phyloP scores from a whole-genome alignment of 53 echinoderm and acorn worm species.

The Patiria pectinifera region DNA sequence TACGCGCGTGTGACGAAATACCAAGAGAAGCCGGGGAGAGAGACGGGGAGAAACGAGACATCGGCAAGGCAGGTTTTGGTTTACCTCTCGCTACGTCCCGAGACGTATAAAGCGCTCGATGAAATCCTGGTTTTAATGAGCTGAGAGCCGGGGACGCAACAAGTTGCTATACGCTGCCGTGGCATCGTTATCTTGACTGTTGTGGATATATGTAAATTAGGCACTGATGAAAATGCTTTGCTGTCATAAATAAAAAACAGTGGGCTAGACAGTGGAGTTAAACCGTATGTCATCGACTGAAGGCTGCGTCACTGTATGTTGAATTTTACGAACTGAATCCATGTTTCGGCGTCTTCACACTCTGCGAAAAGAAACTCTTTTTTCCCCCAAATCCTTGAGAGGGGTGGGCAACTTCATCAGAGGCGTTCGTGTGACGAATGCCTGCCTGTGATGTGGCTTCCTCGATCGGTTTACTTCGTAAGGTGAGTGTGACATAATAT shows the following conservation, averaged over 20 bases:
- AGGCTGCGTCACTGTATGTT: too few relatives aligned
- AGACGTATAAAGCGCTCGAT: neutral
- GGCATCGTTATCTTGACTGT: neutral
- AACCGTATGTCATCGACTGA: neutral
- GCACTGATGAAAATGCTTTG: neutral
- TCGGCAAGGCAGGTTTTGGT: slow-evolving; percentile 30
- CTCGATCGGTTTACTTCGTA: too few relatives aligned
- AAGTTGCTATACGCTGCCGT: neutral
- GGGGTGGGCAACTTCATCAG: too few relatives aligned
- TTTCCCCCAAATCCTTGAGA: too few relatives aligned
- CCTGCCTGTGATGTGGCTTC: too few relatives aligned
- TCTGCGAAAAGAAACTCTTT: too few relatives aligned
- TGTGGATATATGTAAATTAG: slow-evolving; percentile 1
- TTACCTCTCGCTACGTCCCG: slow-evolving; percentile 18
- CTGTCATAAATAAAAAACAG: neutral
- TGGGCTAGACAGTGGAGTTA: neutral
- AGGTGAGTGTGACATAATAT: too few relatives aligned
- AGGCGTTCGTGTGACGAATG: too few relatives aligned
- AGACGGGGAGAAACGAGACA: slow-evolving; percentile 17
- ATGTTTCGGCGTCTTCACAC: too few relatives aligned
- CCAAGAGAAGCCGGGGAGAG: neutral
- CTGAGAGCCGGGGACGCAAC: neutral
- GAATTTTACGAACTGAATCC: too few relatives aligned
- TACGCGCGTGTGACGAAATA: slow-evolving; percentile 17
- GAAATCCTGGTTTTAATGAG: slow-evolving; percentile 29